Percentiles rank a stretch among this genome's conserved stretches.
Conservation (phyloP, 1,140 invertebrate genomes). For the Lordiphosa clarofinis region DNA sequence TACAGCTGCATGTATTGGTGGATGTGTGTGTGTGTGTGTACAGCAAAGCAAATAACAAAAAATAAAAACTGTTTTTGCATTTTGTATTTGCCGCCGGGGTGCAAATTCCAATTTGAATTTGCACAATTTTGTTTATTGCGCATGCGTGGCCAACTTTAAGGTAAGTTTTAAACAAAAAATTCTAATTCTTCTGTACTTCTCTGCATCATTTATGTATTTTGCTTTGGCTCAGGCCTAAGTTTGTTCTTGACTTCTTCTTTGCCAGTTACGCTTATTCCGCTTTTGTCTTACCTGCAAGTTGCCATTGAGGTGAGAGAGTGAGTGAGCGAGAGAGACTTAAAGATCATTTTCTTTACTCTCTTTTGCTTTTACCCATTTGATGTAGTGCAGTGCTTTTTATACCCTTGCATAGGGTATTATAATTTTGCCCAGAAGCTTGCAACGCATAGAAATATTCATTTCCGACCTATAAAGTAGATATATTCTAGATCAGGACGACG, state of each 20-base stretch:
- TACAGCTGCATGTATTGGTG: constrained; percentile 1
- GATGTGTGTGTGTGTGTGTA: background rate
- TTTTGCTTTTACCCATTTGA: constrained; percentile 5
- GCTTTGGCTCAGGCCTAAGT: background rate
- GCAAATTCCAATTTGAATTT: constrained; percentile 14
- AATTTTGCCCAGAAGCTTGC: no score
- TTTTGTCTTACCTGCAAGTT: constrained; percentile 6
- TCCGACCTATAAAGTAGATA: no score
- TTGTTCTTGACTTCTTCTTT: constrained; percentile 10
- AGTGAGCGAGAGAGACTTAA: background rate
- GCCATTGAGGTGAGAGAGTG: background rate
- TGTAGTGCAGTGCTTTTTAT: constrained; percentile 1
- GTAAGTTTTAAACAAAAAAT: background rate
- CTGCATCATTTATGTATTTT: background rate
- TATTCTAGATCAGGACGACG: no score
- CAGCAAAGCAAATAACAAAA: constrained; percentile 4
- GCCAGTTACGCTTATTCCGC: constrained; percentile 12
- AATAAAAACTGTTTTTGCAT: constrained; percentile 9
- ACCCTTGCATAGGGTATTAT: no score
- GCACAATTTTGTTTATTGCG: constrained; percentile 2
- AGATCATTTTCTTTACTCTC: constrained; percentile 8
- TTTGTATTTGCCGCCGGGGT: constrained; percentile 14
- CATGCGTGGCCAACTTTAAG: constrained; percentile 5
- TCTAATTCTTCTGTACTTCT: background rate
- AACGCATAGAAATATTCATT: no score